phyloP scores from a whole-genome alignment of 2,113 vertebrate species.

The Alectura lathami region DNA sequence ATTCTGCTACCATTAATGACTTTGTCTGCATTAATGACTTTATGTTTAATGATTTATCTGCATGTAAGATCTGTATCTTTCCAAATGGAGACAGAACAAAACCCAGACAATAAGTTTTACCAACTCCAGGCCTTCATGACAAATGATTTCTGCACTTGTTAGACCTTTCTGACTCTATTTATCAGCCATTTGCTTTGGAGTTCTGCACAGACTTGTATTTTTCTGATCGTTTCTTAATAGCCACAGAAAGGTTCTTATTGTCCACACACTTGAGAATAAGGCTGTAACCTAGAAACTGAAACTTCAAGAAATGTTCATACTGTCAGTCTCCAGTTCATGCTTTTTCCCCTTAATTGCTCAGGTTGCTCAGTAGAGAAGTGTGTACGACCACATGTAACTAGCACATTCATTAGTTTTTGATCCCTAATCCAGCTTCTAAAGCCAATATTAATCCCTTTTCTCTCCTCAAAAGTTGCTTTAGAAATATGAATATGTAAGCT shows the following conservation, averaged over 20 bases:
- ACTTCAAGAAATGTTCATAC: not conserved
- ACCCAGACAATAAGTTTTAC: not conserved
- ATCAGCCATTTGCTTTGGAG: not conserved
- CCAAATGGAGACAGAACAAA: not conserved
- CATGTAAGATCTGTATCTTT: not conserved
- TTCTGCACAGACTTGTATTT: not conserved
- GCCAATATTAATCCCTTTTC: not conserved
- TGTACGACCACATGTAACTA: not conserved
- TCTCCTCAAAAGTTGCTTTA: not conserved
- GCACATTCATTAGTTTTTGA: not conserved
- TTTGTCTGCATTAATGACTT: too few species aligned
- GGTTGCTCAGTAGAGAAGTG: not conserved
- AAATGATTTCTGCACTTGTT: not conserved
- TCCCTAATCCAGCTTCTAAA: not conserved
- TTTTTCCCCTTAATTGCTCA: not conserved
- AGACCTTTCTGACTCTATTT: not conserved
- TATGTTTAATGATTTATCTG: too few species aligned
- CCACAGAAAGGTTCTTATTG: not conserved
- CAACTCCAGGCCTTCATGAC: not conserved
- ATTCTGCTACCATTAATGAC: not conserved
- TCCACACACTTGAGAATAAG: not conserved
- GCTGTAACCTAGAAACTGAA: not conserved
- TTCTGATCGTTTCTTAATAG: not conserved
- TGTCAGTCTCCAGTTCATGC: not conserved
- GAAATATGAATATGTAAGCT: not conserved